Conservation (phyloP, 2,888 invertebrate species). For the Buathra laborator region DNA sequence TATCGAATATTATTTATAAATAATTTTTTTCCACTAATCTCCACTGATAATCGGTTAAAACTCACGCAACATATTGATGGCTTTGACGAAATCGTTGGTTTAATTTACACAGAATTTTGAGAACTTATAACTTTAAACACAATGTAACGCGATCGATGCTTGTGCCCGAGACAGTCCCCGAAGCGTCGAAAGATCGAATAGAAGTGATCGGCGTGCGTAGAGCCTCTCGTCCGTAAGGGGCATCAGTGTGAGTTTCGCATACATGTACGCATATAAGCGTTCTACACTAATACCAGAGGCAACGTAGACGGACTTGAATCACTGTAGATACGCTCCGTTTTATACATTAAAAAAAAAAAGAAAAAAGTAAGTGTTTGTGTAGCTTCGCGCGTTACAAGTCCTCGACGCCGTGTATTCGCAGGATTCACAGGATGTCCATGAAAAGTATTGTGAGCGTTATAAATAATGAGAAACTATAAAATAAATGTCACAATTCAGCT, state of each 20-base stretch:
- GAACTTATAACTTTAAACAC: not conserved
- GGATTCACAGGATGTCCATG: not conserved
- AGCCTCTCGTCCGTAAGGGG: not conserved
- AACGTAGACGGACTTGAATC: too few relatives aligned
- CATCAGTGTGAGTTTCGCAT: not conserved
- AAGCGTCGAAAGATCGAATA: conserved; percentile 28
- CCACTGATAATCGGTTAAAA: not conserved
- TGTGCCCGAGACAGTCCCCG: conserved; percentile 29
- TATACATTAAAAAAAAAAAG: too few relatives aligned
- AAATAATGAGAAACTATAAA: not conserved
- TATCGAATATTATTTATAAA: not conserved
- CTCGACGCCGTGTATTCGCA: not conserved
- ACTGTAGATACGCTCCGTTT: too few relatives aligned
- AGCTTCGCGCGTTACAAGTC: too few relatives aligned
- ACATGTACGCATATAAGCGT: not conserved
- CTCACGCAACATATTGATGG: conserved; percentile 1
- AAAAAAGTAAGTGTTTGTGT: too few relatives aligned
- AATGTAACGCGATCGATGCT: conserved; percentile 27
- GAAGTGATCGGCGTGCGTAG: not conserved
- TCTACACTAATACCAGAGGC: not conserved
- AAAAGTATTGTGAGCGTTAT: not conserved
- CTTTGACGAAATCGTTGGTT: not conserved
- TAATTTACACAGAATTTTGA: not conserved
- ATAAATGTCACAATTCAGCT: not conserved
- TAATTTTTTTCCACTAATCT: not conserved